These are phyloP conservation scores for Corvus cornix DNA, from an alignment of 2,113 vertebrate species.

Conservation along the genomic window DNA sequence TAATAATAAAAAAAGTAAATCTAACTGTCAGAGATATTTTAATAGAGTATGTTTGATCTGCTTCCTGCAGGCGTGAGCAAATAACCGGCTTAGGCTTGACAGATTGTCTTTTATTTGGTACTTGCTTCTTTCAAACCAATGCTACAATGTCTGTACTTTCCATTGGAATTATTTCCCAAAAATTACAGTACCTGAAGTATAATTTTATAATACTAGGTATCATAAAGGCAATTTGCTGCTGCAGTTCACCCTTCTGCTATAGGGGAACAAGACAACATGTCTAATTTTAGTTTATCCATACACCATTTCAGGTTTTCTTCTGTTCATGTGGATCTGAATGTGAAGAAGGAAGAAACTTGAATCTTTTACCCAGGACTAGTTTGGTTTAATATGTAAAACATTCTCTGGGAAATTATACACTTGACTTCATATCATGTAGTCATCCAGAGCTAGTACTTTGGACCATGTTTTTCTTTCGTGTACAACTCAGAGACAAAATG, in stretches of 20 bases:
- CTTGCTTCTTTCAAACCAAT: background rate
- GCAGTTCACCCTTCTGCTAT: background rate
- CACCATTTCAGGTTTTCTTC: fast-evolving
- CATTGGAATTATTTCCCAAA: background rate
- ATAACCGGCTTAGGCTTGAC: background rate
- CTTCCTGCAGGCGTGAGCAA: background rate
- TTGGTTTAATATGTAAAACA: background rate
- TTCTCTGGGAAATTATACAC: background rate
- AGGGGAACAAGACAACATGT: background rate
- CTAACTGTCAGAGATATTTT: background rate
- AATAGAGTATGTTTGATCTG: background rate
- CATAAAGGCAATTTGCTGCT: background rate
- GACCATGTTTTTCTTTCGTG: background rate
- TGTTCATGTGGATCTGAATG: background rate
- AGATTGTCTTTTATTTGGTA: background rate
- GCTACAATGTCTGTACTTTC: background rate
- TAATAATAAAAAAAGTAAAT: background rate
- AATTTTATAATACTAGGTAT: background rate
- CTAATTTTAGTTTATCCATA: background rate
- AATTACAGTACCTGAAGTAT: background rate
- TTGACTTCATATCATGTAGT: background rate
- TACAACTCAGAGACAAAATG: background rate
- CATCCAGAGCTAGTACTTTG: background rate
- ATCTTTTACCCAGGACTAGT: background rate
- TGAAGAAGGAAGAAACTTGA: background rate